Evolutionary conservation across 2,888 invertebrate species (phyloP).

Genomic region (Pheosia tremula): DNA sequence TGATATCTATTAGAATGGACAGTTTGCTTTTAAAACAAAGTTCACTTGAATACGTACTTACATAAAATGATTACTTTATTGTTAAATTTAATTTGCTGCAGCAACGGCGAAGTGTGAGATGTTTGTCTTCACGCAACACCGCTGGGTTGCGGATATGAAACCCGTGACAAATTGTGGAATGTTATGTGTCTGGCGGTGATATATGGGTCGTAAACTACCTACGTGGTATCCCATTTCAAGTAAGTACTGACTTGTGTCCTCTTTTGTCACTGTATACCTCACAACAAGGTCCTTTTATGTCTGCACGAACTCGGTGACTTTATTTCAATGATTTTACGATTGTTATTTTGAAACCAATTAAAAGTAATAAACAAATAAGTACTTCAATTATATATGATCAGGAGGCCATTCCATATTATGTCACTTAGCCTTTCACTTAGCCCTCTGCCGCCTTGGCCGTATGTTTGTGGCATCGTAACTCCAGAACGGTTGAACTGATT

Average conservation of each 20-base stretch:
- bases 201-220: constrained; percentile 32
- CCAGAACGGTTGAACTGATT: too few relatives aligned
- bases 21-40: too few relatives aligned
- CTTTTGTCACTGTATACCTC: background rate
- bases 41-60: too few relatives aligned
- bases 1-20: too few relatives aligned
- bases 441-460: too few relatives aligned
- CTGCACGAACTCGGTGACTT: too few relatives aligned
- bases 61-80: constrained; percentile 1
- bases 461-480: too few relatives aligned
- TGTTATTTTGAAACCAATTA: background rate
- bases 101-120: constrained; percentile 32
- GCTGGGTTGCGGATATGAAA: constrained; percentile 41
- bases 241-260: constrained; percentile 12
- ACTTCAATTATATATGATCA: background rate
- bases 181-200: constrained; percentile 38
- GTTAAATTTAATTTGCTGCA: constrained; percentile 32
- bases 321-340: background rate
- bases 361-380: background rate
- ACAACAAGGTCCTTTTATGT: background rate
- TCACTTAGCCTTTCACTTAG: too few relatives aligned
- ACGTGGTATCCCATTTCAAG: constrained; percentile 32
- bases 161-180: constrained; percentile 43
- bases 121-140: constrained; percentile 35
- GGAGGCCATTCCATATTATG: background rate